A percentile compares a stretch with the other conserved stretches of the same genome.
These are phyloP conservation scores for Setipinna tenuifilis DNA, from an alignment of 2,797 vertebrate genomes.

Conservation along the genomic window DNA sequence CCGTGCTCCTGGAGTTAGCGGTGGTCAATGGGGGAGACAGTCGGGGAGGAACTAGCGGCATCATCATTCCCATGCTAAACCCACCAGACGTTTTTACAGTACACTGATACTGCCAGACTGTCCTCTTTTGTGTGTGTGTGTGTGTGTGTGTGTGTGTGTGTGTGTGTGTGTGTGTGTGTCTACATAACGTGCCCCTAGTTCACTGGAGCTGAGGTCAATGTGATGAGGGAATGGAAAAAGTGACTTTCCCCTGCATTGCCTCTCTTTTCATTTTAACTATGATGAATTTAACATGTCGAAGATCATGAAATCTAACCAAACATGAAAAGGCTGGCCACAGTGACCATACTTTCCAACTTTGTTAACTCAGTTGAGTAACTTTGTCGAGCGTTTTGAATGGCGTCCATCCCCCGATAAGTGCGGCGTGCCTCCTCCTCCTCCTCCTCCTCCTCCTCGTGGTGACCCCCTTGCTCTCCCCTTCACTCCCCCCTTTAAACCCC, in stretches of 20 bases:
- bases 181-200: conserved; percentile 56
- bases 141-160: conserved; percentile 18
- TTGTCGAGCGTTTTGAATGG: conserved; percentile 52
- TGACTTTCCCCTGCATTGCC: conserved; percentile 55
- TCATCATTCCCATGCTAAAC: conserved; percentile 27
- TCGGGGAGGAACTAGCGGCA: conserved; percentile 24
- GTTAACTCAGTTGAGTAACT: conserved; percentile 57
- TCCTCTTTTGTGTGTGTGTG: conserved; percentile 35
- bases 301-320: conserved; percentile 67
- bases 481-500: background rate
- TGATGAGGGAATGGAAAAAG: conserved; percentile 71
- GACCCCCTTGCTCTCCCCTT: background rate
- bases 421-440: conserved; percentile 45
- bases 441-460: conserved; percentile 31
- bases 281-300: conserved; percentile 71
- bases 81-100: conserved; percentile 53
- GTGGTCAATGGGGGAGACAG: conserved; percentile 18
- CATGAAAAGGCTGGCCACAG: conserved; percentile 62
- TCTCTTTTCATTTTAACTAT: conserved; percentile 63
- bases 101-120: conserved; percentile 49
- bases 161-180: conserved; percentile 27
- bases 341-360: conserved; percentile 60
- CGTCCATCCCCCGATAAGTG: conserved; percentile 52
- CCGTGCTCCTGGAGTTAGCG: conserved; percentile 24
- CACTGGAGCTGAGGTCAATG: conserved; percentile 65